Percentiles rank a stretch among this genome's conserved stretches.
Evolutionary conservation across 1,140 invertebrate genomes (phyloP).

Genomic region (Lepidurus apus): DNA sequence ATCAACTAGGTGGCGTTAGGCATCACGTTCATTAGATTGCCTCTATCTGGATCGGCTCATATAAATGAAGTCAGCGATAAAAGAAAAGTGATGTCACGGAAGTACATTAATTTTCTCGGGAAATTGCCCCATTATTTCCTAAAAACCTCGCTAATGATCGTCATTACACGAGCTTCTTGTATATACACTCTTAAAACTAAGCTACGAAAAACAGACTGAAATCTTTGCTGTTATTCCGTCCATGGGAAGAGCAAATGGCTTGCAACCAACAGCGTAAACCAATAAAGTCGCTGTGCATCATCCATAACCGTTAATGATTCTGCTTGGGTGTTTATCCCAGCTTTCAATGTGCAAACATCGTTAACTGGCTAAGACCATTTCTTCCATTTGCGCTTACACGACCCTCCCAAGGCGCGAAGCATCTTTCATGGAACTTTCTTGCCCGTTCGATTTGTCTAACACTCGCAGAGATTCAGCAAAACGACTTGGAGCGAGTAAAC

Average conservation of each 20-base stretch:
- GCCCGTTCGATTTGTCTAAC: too few species aligned
- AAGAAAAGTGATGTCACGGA: too few species aligned
- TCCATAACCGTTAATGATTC: conserved; percentile 11
- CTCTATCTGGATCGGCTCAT: too few species aligned
- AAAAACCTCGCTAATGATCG: background rate
- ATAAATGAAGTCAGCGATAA: too few species aligned
- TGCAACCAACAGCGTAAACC: background rate
- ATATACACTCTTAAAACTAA: background rate
- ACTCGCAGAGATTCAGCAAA: too few species aligned
- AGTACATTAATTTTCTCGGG: too few species aligned
- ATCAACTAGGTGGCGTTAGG: too few species aligned
- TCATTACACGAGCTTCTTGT: background rate
- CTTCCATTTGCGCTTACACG: background rate
- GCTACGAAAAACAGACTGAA: background rate
- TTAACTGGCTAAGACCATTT: background rate
- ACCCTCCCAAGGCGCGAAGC: too few species aligned
- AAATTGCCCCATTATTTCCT: background rate
- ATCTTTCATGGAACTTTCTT: too few species aligned
- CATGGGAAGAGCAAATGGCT: background rate
- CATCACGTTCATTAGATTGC: too few species aligned
- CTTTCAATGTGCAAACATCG: background rate
- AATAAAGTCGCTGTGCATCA: conserved; percentile 4
- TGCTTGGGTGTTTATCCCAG: background rate
- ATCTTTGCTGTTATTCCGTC: background rate
- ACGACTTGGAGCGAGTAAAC: too few species aligned